Conservation (phyloP, 2,888 invertebrate genomes). For the Ormyrus nitidulus region DNA sequence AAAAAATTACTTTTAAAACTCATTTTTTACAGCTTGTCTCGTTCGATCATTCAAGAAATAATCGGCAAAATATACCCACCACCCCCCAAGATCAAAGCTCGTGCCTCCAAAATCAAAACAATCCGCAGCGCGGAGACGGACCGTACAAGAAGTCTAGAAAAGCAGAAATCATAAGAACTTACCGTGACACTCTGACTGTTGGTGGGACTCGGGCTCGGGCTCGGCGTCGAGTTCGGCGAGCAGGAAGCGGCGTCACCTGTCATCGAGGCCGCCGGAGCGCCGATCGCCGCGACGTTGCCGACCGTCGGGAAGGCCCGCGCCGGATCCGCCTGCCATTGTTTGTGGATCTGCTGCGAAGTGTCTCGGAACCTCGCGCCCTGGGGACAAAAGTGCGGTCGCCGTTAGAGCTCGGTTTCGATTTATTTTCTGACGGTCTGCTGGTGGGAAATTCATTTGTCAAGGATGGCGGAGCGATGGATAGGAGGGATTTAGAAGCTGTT, state of each 20-base stretch:
- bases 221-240: slow-evolving; percentile 70
- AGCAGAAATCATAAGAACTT: slow-evolving; percentile 52
- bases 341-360: slow-evolving; percentile 85
- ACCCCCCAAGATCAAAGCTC: too few relatives aligned
- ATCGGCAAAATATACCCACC: too few relatives aligned
- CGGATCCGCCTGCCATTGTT: slow-evolving; percentile 80
- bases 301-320: slow-evolving; percentile 73
- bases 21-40: too few relatives aligned
- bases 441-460: too few relatives aligned
- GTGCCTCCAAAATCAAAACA: not conserved
- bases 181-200: slow-evolving; percentile 71
- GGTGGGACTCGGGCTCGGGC: slow-evolving; percentile 72
- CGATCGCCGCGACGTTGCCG: slow-evolving; percentile 59
- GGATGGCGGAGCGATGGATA: too few relatives aligned
- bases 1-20: not conserved
- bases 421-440: not conserved
- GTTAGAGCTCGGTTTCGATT: not conserved
- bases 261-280: slow-evolving; percentile 15
- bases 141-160: too few relatives aligned
- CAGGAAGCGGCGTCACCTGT: slow-evolving; percentile 52
- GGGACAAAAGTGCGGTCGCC: slow-evolving; percentile 8
- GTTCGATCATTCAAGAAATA: too few relatives aligned
- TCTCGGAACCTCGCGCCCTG: slow-evolving; percentile 83
- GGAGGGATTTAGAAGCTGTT: too few relatives aligned
- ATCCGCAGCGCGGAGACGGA: not conserved